These are phyloP conservation scores for Drosophila nebulosa DNA, from an alignment of 1,140 invertebrate genomes.

Conservation along the genomic window DNA sequence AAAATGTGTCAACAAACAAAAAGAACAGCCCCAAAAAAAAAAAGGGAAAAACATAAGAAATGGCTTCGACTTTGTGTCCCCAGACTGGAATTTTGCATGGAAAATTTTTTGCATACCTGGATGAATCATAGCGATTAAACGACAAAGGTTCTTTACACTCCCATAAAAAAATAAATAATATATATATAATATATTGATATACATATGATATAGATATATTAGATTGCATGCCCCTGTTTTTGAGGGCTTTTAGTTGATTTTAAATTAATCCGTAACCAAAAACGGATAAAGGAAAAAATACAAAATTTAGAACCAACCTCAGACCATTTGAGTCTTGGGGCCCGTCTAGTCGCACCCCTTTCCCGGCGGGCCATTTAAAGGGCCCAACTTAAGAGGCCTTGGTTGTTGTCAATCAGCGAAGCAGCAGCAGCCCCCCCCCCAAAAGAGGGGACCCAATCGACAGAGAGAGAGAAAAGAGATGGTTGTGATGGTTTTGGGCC, in stretches of 20 bases:
- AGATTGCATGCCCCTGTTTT: no score
- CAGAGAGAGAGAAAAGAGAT: not conserved
- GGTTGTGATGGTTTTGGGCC: conserved; percentile 48
- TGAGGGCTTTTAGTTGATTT: not conserved
- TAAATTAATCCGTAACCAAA: not conserved
- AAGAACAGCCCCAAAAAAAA: conserved; percentile 20
- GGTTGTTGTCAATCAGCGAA: conserved; percentile 48
- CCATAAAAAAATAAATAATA: no score
- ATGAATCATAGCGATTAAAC: no score
- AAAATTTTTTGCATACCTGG: no score
- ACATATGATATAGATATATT: no score
- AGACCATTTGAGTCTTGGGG: conserved; percentile 50
- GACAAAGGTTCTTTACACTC: no score
- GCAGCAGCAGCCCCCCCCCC: not conserved
- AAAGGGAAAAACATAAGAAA: not conserved
- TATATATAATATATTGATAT: no score
- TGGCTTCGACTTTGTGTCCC: not conserved
- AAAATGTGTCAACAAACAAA: conserved; percentile 58
- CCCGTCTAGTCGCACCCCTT: conserved; percentile 25
- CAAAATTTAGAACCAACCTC: not conserved
- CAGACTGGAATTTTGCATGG: no score
- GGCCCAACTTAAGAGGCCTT: no score
- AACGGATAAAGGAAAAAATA: not conserved
- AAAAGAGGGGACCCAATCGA: no score
- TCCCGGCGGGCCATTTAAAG: conserved; percentile 56